A percentile compares a stretch with the other conserved stretches of the same genome.
These are phyloP conservation scores for Conger conger DNA, from an alignment of 2,113 vertebrate species.

Conservation along the genomic window DNA sequence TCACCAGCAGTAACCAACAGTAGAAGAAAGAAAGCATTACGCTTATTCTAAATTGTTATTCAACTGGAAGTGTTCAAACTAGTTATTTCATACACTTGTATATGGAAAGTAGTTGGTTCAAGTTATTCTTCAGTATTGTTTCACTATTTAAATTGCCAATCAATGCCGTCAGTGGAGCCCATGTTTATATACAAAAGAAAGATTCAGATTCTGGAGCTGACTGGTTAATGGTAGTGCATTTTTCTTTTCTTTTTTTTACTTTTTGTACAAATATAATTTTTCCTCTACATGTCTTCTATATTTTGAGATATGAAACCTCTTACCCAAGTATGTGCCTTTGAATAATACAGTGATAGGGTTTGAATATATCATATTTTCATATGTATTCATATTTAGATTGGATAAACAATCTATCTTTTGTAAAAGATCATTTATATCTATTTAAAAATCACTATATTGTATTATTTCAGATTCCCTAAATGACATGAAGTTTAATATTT, in stretches of 20 bases:
- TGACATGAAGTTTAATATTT: constrained; percentile 57
- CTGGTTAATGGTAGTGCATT: constrained; percentile 10
- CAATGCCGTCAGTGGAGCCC: constrained; percentile 4
- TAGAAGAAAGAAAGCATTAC: constrained; percentile 14
- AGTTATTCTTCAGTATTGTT: not conserved
- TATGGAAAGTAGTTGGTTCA: constrained; percentile 2
- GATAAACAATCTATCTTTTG: constrained; percentile 72
- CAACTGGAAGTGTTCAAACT: constrained; percentile 18
- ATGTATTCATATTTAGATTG: constrained; percentile 58
- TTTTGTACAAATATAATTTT: constrained; percentile 23
- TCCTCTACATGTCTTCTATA: not conserved
- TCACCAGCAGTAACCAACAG: constrained; percentile 67
- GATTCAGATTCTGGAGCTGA: constrained; percentile 3
- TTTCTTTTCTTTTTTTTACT: not conserved
- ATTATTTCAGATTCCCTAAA: constrained; percentile 70
- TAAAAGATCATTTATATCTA: constrained; percentile 69
- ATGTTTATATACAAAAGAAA: not conserved
- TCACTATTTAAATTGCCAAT: not conserved
- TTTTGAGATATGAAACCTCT: not conserved
- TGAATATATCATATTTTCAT: constrained; percentile 45
- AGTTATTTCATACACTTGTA: not conserved
- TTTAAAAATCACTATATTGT: constrained; percentile 72
- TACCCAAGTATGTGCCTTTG: constrained; percentile 1
- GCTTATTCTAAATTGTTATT: constrained; percentile 7
- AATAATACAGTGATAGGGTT: constrained; percentile 8